These are phyloP conservation scores for Garrulus glandarius DNA, from an alignment of 2,797 vertebrate species.

Conservation along the genomic window DNA sequence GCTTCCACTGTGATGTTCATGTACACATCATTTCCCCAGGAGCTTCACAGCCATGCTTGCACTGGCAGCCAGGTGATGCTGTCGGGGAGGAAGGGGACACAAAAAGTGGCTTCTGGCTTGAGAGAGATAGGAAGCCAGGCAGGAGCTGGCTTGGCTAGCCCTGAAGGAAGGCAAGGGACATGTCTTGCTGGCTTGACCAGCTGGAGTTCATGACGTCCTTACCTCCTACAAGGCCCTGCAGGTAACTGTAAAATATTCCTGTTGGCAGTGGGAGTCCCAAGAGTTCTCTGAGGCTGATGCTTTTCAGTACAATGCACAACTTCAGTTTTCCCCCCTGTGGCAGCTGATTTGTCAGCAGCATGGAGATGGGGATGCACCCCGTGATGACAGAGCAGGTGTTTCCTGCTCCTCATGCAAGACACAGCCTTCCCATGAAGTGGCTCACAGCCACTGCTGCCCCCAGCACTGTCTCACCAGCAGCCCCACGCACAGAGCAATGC, in stretches of 20 bases:
- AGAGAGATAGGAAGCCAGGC: neutral
- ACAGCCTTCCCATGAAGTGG: neutral
- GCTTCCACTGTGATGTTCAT: neutral
- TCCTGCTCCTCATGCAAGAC: neutral
- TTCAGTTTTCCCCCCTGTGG: accelerated
- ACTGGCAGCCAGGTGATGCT: neutral
- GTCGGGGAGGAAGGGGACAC: neutral
- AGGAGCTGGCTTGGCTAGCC: neutral
- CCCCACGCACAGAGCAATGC: neutral
- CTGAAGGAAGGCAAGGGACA: neutral
- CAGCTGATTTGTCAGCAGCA: neutral
- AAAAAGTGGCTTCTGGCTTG: neutral
- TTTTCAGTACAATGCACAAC: neutral
- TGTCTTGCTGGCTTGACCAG: accelerated
- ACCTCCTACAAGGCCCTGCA: neutral
- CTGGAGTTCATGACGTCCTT: neutral
- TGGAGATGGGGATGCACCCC: neutral
- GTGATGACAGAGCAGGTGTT: too few species aligned
- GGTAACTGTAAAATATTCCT: neutral
- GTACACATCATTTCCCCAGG: accelerated
- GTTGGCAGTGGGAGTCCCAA: neutral
- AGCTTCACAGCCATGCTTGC: neutral
- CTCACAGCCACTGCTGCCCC: neutral
- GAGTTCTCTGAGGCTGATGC: neutral
- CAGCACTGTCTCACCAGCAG: neutral